Evolutionary conservation across 2,113 vertebrate species (phyloP).

Genomic region (Tympanuchus pallidicinctus): DNA sequence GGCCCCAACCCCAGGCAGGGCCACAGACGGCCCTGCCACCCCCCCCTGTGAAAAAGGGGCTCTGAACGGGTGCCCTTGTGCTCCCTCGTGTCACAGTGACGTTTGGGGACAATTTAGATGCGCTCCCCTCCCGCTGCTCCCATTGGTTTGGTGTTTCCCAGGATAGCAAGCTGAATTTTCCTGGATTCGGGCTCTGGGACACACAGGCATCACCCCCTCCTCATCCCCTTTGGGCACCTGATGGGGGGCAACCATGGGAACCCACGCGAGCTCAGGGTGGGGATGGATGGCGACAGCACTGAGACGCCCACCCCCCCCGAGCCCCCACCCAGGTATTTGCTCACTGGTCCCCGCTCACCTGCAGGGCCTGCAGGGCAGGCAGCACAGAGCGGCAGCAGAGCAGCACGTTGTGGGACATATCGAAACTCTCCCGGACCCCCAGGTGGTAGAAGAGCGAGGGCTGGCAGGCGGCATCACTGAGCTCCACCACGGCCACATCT

Average conservation of each 20-base stretch:
- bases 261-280: rapidly evolving
- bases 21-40: neutral
- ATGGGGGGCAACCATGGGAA: neutral
- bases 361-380: conserved; percentile 82
- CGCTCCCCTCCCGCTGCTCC: neutral
- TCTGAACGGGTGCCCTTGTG: rapidly evolving
- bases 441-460: conserved; percentile 93
- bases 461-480: conserved; percentile 87
- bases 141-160: neutral
- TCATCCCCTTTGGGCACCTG: neutral
- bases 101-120: neutral
- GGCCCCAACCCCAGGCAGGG: rapidly evolving
- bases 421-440: conserved; percentile 91
- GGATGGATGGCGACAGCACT: neutral
- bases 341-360: conserved; percentile 74
- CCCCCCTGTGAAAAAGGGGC: neutral
- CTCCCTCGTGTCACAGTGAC: too few species aligned
- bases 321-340: neutral
- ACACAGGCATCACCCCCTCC: neutral
- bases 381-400: conserved; percentile 86
- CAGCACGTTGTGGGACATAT: conserved; percentile 91
- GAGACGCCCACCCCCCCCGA: rapidly evolving
- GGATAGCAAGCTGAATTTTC: rapidly evolving
- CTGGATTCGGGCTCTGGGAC: neutral
- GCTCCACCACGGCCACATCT: conserved; percentile 92